Evolutionary conservation across 2,797 vertebrate genomes (phyloP), one percentile per base, ranked within the genome.

Genomic region (Tauraco hartlaubi): DNA sequence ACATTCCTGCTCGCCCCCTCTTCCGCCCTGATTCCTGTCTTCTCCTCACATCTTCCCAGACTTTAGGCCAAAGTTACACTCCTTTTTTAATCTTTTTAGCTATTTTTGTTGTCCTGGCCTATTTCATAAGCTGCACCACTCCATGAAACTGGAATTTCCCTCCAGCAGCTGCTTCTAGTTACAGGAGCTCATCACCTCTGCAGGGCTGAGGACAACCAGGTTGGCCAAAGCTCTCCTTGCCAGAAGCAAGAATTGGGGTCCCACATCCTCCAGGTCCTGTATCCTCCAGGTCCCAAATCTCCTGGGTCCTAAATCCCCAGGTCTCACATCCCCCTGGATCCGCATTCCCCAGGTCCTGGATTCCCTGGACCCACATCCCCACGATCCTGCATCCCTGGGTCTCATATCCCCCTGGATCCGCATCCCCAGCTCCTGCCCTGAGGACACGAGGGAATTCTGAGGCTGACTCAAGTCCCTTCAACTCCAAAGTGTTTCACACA

Each of bases 111-210:
- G 46, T 35, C 37, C 33, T 21, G 39, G 16, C 44, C 23, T 67
- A 8, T 76, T 88, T 72, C 54, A 26, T 7, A 43, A 74, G 33
- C 25, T 48, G n/a, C 54, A 69, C 17, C 28, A 3, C 16, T 46
- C 31, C 17, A 4, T 21, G 35, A 52, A 74, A 64, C n/a, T 35
- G 88, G 80, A 85, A 76, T 92, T 74, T 71, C 84, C 81, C 78
- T 76, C 46, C 23, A 25, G 18, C 44, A 46, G 68, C 37, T 80
- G 25, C 26, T 74, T 51, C 43, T 22, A 15, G 15, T 48, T 33
- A 9, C 0, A 0, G 4, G 44, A 22, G 5, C 14, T 67, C 49
- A 8, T 31, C 2, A 4, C 2, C 29, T 56, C 55, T 56, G 31
- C 31, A 44, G 20, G 10, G 48, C n/a, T 64, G 56, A 43, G 48